Evolutionary conservation across 2,797 vertebrate genomes (phyloP).

Genomic region (Trachurus trachurus): DNA sequence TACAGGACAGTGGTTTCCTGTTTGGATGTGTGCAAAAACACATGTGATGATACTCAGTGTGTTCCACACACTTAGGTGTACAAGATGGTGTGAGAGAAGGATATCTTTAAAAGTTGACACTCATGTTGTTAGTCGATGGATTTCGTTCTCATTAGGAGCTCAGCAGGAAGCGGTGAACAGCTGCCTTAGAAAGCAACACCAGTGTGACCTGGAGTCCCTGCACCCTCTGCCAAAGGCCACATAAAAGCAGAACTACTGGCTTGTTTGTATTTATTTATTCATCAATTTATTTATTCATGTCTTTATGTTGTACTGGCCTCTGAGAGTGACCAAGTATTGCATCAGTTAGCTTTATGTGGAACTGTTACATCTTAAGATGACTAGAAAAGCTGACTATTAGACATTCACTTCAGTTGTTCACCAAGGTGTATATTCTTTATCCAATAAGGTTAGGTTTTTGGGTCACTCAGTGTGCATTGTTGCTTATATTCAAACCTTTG

Average conservation of each 20-base stretch:
- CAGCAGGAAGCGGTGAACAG: slow-evolving; percentile 77
- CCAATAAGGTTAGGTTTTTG: no score
- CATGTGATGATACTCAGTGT: slow-evolving; percentile 9
- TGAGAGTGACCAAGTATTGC: not conserved
- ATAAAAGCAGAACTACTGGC: not conserved
- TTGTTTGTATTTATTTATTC: not conserved
- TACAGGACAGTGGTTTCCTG: slow-evolving; percentile 5
- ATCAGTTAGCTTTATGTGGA: not conserved
- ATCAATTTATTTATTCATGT: not conserved
- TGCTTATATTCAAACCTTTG: not conserved
- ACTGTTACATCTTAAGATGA: not conserved
- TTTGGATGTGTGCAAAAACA: slow-evolving; percentile 5
- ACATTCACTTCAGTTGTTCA: not conserved
- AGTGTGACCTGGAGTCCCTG: not conserved
- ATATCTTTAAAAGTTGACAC: slow-evolving; percentile 62
- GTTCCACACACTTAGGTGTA: not conserved
- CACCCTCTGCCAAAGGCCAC: not conserved
- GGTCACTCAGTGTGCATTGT: not conserved
- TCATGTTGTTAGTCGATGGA: slow-evolving; percentile 69
- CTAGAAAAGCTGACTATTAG: not conserved
- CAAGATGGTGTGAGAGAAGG: slow-evolving; percentile 20
- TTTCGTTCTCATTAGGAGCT: slow-evolving; percentile 79
- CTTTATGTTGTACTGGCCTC: not conserved
- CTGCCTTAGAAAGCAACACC: slow-evolving; percentile 76
- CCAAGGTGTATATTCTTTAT: not conserved